Evolutionary conservation across 2,888 invertebrate genomes (phyloP).

Genomic region (Plutella xylostella): DNA sequence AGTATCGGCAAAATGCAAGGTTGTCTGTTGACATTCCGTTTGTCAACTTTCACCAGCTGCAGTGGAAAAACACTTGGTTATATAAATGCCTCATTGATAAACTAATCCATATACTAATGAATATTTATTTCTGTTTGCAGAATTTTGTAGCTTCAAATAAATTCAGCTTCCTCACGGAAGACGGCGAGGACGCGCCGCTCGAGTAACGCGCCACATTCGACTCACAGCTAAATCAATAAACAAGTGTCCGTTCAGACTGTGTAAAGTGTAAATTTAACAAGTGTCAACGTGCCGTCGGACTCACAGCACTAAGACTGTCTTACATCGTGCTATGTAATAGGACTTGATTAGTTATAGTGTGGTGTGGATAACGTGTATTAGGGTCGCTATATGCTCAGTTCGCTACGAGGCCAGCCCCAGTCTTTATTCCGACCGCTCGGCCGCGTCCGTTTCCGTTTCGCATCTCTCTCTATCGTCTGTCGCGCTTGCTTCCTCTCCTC

Average conservation of each 20-base stretch:
- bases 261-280: conserved; percentile 63
- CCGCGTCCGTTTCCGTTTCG: conserved; percentile 9
- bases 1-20: neutral
- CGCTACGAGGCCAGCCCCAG: conserved; percentile 54
- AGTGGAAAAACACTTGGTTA: too few relatives aligned
- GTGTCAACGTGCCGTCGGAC: conserved; percentile 38
- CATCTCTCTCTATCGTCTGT: neutral
- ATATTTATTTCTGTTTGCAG: conserved; percentile 46
- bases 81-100: too few relatives aligned
- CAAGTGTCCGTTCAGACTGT: conserved; percentile 39
- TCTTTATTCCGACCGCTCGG: conserved; percentile 31
- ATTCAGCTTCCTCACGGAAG: conserved; percentile 79
- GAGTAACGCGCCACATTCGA: neutral
- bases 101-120: too few relatives aligned
- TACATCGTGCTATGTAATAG: conserved; percentile 51
- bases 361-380: conserved; percentile 45
- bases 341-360: conserved; percentile 51
- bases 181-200: conserved; percentile 56
- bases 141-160: conserved; percentile 82
- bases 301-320: conserved; percentile 45
- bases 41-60: too few relatives aligned
- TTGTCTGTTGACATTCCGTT: too few relatives aligned
- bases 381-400: conserved; percentile 47
- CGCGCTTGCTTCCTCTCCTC: neutral
- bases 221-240: neutral